Base-by-base conservation (phyloP, 1,140 invertebrate species). In the Saxidomus purpurata region DNA sequence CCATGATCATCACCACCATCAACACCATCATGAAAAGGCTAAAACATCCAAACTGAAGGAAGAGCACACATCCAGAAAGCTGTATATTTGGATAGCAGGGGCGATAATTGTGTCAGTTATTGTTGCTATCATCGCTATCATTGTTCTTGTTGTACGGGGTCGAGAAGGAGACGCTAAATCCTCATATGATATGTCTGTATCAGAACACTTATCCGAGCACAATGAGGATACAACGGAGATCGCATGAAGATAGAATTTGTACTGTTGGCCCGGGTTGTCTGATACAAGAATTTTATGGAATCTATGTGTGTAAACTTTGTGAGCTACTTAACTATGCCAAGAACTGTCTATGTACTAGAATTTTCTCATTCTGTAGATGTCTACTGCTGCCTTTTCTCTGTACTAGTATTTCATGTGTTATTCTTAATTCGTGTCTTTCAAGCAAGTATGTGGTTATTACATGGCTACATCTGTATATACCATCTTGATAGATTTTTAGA, bases 11-110 rank as follows among this genome's bases (percentile, higher is more conserved):
- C 61, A 67, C 28, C 61, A 67, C 28, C 61, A 67, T 67, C 61
- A 31, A 31, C 25, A 67, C 8, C 25, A 67, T 36, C 61, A 67
- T 36, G 3, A 28, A 3, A 28, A 67, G 28, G n/a, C 43, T 15
- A 49, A 77, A 17, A 49, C 17, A 17, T 4, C 74, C 8, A 47
- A 31, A 11, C 38, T 28, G 15, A 13, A 77, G 3, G 47, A 36
- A n/a, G 76, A 79, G 8, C n/a, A 52, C 15, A 36, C 34, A 36
- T 13, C 25, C 13, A 52, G 76, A 38, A 1, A 22, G 9, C 4
- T 79, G 0, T 79, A 52, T 25, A 79, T 79, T 25, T 79, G 76
- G 76, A 79, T 55, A 55, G 76, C 76, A 55, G 47, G 47, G 19
- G 19, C 31, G 0, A 49, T 79, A 6, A 79, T 79, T 31, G 13